A percentile compares a stretch with the other conserved stretches of the same genome.
These are phyloP conservation scores for Apotomis turbidana DNA, from an alignment of 2,888 invertebrate species.

Conservation along the genomic window DNA sequence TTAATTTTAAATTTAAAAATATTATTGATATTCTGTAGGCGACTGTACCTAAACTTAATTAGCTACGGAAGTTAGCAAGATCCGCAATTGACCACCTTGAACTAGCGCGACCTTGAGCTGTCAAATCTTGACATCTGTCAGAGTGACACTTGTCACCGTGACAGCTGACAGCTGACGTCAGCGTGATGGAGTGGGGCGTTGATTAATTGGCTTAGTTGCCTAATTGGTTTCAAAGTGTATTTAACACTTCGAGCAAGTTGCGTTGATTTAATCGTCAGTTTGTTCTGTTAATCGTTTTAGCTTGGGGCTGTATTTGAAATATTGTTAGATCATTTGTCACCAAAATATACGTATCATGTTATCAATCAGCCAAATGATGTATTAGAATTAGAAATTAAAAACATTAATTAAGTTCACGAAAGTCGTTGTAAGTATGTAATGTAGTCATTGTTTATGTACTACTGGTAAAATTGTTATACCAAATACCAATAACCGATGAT, in stretches of 20 bases:
- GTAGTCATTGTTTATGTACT: too few species aligned
- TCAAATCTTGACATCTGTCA: slow-evolving; percentile 67
- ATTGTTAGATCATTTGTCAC: slow-evolving; percentile 12
- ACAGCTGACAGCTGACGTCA: slow-evolving; percentile 62
- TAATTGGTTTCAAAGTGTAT: slow-evolving; percentile 64
- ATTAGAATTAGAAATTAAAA: not conserved
- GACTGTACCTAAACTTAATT: slow-evolving; percentile 10
- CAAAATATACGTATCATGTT: slow-evolving; percentile 20
- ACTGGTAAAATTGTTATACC: too few species aligned
- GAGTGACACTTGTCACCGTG: slow-evolving; percentile 64
- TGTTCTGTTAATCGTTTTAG: slow-evolving; percentile 32
- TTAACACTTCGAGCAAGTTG: slow-evolving; percentile 37
- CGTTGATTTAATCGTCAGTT: slow-evolving; percentile 25
- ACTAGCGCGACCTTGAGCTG: slow-evolving; percentile 62
- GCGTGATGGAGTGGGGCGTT: slow-evolving; percentile 55
- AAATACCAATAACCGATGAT: too few species aligned
- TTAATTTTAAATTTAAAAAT: too few species aligned
- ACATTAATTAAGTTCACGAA: too few species aligned
- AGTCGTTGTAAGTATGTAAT: too few species aligned
- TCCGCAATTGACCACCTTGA: slow-evolving; percentile 50
- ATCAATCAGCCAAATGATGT: slow-evolving; percentile 16
- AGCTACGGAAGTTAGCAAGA: slow-evolving; percentile 31
- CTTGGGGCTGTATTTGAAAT: slow-evolving; percentile 29
- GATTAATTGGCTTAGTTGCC: slow-evolving; percentile 59
- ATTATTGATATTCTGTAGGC: not conserved